A percentile compares a stretch with the other conserved stretches of the same genome.
Conservation (phyloP, 2,888 invertebrate genomes). For the Hipparchia semele region DNA sequence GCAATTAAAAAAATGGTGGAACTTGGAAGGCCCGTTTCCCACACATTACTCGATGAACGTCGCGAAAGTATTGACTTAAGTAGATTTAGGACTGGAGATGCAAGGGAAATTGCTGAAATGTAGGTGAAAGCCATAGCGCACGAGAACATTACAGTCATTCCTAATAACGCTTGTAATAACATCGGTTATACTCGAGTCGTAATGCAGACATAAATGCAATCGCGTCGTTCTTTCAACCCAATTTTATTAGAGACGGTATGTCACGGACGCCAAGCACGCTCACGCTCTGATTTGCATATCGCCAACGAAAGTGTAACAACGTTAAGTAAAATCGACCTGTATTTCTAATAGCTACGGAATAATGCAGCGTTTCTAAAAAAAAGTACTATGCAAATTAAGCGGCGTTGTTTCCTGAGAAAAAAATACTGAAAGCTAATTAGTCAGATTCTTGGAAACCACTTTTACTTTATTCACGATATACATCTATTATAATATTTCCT, state of each 20-base stretch:
- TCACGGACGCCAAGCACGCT: conserved; percentile 54
- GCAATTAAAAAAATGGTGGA: conserved; percentile 65
- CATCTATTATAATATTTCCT: no score
- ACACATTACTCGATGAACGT: conserved; percentile 66
- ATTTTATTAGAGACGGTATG: conserved; percentile 47
- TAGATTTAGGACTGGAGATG: conserved; percentile 52
- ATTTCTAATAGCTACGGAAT: conserved; percentile 49
- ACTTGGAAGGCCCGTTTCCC: conserved; percentile 68
- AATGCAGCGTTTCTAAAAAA: conserved; percentile 39
- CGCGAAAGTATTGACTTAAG: conserved; percentile 53
- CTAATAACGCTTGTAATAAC: conserved; percentile 61
- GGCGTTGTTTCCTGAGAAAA: conserved; percentile 18
- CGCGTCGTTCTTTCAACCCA: conserved; percentile 41
- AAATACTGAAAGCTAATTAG: conserved; percentile 23
- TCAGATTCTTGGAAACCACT: not conserved
- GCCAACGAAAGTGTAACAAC: conserved; percentile 75
- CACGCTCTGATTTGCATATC: conserved; percentile 78
- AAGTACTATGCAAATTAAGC: conserved; percentile 39
- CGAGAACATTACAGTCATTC: conserved; percentile 54
- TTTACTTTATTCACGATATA: not conserved
- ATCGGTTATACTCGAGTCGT: conserved; percentile 46
- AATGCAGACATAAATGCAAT: conserved; percentile 54
- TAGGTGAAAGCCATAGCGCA: conserved; percentile 64
- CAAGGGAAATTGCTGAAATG: conserved; percentile 59
- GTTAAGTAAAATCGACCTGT: conserved; percentile 61